phyloP scores from a whole-genome alignment of 2,888 invertebrate genomes.

The Allolobophora icterica region DNA sequence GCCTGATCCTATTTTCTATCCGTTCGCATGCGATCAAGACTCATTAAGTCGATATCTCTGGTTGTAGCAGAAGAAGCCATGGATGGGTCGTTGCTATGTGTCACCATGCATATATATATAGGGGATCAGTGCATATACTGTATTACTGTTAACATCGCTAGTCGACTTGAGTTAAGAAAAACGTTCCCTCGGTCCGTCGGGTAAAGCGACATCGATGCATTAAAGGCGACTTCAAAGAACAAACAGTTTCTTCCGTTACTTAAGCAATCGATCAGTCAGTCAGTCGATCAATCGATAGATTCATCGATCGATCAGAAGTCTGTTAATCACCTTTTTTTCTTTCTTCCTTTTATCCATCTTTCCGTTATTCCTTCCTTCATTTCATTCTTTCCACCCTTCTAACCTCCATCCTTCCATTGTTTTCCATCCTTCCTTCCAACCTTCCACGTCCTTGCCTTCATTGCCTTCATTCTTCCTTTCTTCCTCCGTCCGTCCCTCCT shows the following conservation, averaged over 20 bases:
- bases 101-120: neutral
- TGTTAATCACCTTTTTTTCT: neutral
- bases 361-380: neutral
- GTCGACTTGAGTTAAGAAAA: neutral
- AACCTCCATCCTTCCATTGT: too few species aligned
- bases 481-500: too few species aligned
- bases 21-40: too few species aligned
- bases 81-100: neutral
- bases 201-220: neutral
- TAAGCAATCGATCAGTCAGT: too few species aligned
- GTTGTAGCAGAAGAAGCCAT: neutral
- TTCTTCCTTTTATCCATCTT: neutral
- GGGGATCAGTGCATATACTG: neutral
- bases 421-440: too few species aligned
- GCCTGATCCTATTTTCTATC: too few species aligned
- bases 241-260: neutral
- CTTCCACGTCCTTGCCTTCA: too few species aligned
- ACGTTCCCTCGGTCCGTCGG: neutral
- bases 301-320: neutral
- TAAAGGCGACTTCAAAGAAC: neutral
- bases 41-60: too few species aligned
- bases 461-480: too few species aligned
- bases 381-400: neutral
- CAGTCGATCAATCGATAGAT: neutral
- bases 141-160: neutral